A percentile compares a stretch with the other conserved stretches of the same genome.
These are phyloP conservation scores for Falco naumanni DNA, from an alignment of 2,797 vertebrate genomes.

Conservation along the genomic window DNA sequence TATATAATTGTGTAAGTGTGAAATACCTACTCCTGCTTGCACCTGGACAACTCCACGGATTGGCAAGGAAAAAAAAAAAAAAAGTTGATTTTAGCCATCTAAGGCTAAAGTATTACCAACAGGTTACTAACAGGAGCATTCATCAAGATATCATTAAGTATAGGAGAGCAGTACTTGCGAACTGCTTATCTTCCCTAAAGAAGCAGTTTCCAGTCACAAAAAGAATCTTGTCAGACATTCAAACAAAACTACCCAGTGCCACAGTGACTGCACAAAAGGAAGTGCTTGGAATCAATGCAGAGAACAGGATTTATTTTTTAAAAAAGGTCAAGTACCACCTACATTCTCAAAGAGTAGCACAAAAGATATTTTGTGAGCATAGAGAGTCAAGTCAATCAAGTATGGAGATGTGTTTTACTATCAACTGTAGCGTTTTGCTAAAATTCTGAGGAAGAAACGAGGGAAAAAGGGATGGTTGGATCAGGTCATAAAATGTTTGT, in stretches of 20 bases:
- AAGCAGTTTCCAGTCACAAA: background rate
- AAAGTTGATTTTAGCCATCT: background rate
- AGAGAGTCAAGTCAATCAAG: background rate
- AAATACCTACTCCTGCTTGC: background rate
- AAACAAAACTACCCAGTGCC: background rate
- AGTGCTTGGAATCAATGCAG: background rate
- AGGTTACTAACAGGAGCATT: background rate
- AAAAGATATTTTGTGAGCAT: background rate
- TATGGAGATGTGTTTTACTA: rapidly evolving
- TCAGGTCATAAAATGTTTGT: too few species aligned
- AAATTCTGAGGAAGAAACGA: background rate
- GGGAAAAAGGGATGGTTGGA: too few species aligned
- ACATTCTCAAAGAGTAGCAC: background rate
- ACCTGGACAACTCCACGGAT: background rate
- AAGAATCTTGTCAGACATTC: background rate
- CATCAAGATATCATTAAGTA: background rate
- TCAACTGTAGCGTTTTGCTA: background rate
- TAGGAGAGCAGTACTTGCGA: background rate
- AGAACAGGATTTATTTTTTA: background rate
- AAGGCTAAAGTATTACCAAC: background rate
- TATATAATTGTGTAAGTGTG: background rate
- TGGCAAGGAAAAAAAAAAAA: background rate
- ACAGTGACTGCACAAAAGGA: rapidly evolving
- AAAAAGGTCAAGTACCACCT: background rate
- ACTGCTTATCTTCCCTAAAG: background rate